Evolutionary conservation across 2,797 vertebrate species (phyloP).

Genomic region (Enteromius paludinosus): DNA sequence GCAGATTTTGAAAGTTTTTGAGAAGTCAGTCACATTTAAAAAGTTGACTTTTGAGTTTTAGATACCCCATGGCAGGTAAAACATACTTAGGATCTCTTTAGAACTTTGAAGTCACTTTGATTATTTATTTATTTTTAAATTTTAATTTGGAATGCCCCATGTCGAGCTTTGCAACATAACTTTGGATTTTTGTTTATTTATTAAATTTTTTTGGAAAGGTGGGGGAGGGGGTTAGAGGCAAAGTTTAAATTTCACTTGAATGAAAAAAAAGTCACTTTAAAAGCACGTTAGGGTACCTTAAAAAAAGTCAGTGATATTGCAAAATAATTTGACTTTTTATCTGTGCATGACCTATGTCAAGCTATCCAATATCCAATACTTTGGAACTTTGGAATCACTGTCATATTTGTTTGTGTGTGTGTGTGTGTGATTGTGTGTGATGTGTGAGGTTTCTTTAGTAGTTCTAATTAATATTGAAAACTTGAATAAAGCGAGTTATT

Average conservation of each 20-base stretch:
- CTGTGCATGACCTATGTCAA: neutral
- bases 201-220: no score
- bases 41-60: neutral
- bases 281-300: neutral
- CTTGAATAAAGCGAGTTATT: neutral
- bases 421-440: neutral
- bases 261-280: neutral
- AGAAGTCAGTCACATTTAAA: neutral
- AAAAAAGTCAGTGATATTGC: neutral
- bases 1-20: neutral
- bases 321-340: neutral
- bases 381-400: slow-evolving; percentile 1
- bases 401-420: neutral
- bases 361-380: neutral
- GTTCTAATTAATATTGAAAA: neutral
- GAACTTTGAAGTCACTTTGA: neutral
- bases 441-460: neutral
- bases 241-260: neutral
- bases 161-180: neutral
- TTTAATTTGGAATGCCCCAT: neutral
- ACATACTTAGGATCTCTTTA: no score
- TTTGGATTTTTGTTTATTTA: neutral
- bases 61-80: neutral
- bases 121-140: neutral
- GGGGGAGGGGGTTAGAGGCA: no score